These are phyloP conservation scores for Pyrgilauda ruficollis DNA, from an alignment of 2,113 vertebrate species.

Conservation along the genomic window DNA sequence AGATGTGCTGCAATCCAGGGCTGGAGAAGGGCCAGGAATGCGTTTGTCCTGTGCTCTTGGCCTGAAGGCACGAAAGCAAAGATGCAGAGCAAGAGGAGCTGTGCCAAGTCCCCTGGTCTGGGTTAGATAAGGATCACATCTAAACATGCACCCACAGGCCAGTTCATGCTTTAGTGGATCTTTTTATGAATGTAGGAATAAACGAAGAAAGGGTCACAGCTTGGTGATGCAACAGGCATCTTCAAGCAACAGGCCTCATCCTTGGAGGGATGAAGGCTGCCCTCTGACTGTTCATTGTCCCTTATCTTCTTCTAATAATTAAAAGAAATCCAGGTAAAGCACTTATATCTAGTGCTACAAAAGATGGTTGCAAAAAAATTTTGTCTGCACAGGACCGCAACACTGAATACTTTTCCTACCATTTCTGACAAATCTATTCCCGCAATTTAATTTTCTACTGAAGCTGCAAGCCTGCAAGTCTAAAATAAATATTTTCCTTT, in stretches of 20 bases:
- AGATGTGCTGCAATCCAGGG: fast-evolving
- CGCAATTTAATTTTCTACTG: background rate
- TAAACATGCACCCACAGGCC: background rate
- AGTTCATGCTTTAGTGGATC: background rate
- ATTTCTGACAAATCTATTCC: background rate
- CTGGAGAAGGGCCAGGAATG: background rate
- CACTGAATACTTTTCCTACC: background rate
- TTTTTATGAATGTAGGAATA: background rate
- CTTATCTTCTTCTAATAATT: background rate
- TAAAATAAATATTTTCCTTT: background rate
- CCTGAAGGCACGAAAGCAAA: background rate
- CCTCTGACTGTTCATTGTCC: background rate
- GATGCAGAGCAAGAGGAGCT: background rate
- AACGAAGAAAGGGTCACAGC: background rate
- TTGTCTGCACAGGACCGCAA: background rate
- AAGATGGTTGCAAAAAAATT: background rate
- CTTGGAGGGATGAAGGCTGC: background rate
- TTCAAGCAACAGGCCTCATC: fast-evolving
- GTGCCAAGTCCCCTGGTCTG: background rate
- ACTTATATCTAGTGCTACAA: background rate
- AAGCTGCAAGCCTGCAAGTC: background rate
- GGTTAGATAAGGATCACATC: background rate
- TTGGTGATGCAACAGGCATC: background rate
- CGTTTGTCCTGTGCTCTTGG: fast-evolving
- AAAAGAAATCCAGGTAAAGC: background rate